These are phyloP conservation scores for Ashinkailepas kermadecensis DNA, from an alignment of 2,888 invertebrate genomes.

Conservation along the genomic window DNA sequence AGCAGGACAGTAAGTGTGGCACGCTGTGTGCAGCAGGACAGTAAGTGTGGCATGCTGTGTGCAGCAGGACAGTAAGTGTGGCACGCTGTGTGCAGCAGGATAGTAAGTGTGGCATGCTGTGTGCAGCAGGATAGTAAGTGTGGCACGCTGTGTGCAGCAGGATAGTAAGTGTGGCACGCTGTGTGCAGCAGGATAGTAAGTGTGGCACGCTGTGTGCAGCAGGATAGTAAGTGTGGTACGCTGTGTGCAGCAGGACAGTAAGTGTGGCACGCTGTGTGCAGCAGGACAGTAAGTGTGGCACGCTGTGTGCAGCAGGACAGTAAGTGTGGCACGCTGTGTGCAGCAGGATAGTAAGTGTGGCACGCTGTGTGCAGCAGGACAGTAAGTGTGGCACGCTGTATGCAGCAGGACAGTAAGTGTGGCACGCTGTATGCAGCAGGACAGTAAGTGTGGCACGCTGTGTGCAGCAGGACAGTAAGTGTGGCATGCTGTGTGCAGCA, in stretches of 20 bases:
- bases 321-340: no score
- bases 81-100: conserved; percentile 43
- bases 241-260: no score
- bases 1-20: no score
- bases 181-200: no score
- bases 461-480: conserved; percentile 30
- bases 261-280: conserved; percentile 47
- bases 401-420: conserved; percentile 27
- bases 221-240: neutral
- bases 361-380: no score
- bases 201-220: conserved; percentile 45
- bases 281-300: neutral
- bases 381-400: no score
- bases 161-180: neutral
- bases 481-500: no score
- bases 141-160: conserved; percentile 45
- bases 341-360: conserved; percentile 24
- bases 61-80: no score
- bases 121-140: no score
- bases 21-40: conserved; percentile 42
- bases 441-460: no score
- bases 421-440: no score
- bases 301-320: no score
- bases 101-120: neutral
- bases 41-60: neutral